Base-by-base conservation (phyloP, 2,888 invertebrate genomes). In the Malachius bipustulatus region DNA sequence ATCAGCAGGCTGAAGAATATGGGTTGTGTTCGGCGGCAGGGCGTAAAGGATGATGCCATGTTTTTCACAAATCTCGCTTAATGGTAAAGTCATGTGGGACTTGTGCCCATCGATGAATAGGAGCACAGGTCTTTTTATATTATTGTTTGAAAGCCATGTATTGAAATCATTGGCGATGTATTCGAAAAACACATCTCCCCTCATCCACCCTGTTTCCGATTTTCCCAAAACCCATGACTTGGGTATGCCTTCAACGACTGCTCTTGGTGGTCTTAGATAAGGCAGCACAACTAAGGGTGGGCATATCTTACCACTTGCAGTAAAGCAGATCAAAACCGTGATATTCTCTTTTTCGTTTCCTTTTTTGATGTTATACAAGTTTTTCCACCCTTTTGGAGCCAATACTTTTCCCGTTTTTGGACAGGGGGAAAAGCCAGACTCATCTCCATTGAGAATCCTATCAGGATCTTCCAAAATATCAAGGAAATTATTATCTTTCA, bases 351-450 rank as follows among this genome's bases (percentile, higher is more conserved):
- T 30, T 4, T 30, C 30, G 4, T 30, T 30, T 10, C 30, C 11
- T 10, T 10, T 12, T 3, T 30, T 30, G n/a, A n/a, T n/a, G n/a
- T n/a, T n/a, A n/a, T n/a, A n/a, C n/a, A n/a, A n/a, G n/a, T n/a
- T n/a, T n/a, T 30, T 30, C 30, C 30, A 30, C 10, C 30, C 30
- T 30, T 30, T 30, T 3, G 30, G 3, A 13, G 12, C 30, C 12
- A 30, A 13, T n/a, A 30, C 30, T 30, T 30, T 47, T 14, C 45
- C 45, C 13, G 40, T 42, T 29, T 43, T n/a, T n/a, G n/a, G 43
- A 39, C 55, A 54, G 6, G 59, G 38, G 26, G 45, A 43, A 39
- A 58, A 57, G 26, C 50, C 49, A 41, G 40, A n/a, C n/a, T n/a
- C n/a, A n/a, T n/a, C n/a, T n/a, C n/a, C n/a, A n/a, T n/a, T n/a